Base-by-base conservation (phyloP, 2,888 invertebrate species). In the Eristalis tenax region DNA sequence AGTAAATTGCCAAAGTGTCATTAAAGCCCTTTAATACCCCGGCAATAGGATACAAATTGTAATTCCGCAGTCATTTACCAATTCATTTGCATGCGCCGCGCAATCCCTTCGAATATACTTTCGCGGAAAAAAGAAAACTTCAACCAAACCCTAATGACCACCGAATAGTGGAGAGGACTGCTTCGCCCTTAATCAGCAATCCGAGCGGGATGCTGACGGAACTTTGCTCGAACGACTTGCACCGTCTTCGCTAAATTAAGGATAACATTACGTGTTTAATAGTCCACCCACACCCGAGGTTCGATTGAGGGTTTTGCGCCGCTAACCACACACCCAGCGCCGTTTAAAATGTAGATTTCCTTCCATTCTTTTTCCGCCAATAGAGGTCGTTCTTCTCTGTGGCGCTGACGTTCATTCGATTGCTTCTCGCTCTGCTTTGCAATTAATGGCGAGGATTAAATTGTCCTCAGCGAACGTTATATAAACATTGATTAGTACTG, bases 401-500 rank as follows among this genome's bases (percentile, higher is more conserved):
- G 6, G 10, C 5, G 63, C 18, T 50, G 50, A 18, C n/a, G 50
- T 50, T 18, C 18, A 18, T 18, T 50, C 18, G 18, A 61, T 43
- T 28, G 22, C 59, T n/a, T 13, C 50, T 26, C 35, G 15, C 26
- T 50, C 65, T 57, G 69, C 4, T 69, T 64, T 38, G 57, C 82
- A 87, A 87, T 87, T 87, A 83, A 79, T 87, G 65, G 74, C 28
- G 32, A 32, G 65, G 70, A 83, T 82, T 86, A 86, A 35, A 40
- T 70, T 64, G 77, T 66, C 70, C 74, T 71, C 18, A 11, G 73
- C 82, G 40, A 38, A 32, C 69, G 74, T 71, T 79, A 75, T 68
- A 83, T 83, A 83, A 87, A 87, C 86, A 87, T 83, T 83, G 79
- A 83, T 87, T 83, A 87, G 71, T 83, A 83, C 63, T 87, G 78